Conservation (phyloP, 2,113 vertebrate species). For the Petroica traversi region DNA sequence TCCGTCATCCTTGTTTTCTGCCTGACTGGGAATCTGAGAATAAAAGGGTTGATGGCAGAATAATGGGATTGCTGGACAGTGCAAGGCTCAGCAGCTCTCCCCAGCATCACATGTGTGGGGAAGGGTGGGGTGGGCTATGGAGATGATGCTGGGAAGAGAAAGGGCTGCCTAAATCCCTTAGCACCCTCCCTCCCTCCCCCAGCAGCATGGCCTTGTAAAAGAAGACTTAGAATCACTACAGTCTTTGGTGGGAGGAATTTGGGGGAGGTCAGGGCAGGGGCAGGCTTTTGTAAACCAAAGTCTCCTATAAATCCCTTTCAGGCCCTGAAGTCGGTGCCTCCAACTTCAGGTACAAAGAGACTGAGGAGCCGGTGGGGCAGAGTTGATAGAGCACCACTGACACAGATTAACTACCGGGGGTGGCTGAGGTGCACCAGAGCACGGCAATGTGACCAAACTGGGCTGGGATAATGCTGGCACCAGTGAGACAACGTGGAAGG, state of each 20-base stretch:
- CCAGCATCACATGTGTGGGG: conserved; percentile 31
- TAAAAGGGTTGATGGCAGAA: conserved; percentile 74
- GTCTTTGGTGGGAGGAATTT: not conserved
- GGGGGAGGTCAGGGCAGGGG: conserved; percentile 13
- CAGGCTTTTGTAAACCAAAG: conserved; percentile 10
- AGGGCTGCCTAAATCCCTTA: not conserved
- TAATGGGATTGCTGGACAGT: conserved; percentile 56
- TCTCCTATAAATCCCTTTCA: not conserved
- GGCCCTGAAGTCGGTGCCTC: not conserved
- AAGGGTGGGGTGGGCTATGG: not conserved
- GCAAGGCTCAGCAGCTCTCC: conserved; percentile 71
- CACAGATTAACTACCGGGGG: not conserved
- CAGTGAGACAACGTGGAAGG: not conserved
- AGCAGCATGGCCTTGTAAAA: conserved; percentile 5
- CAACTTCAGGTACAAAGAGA: not conserved
- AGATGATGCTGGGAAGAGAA: conserved; percentile 31
- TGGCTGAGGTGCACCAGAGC: not conserved
- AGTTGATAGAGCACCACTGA: not conserved
- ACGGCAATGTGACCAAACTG: not conserved
- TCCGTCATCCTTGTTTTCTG: conserved; percentile 72
- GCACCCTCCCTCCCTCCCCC: conserved; percentile 2
- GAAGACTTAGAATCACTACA: conserved; percentile 9
- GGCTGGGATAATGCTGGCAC: not conserved
- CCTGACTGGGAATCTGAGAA: conserved; percentile 72
- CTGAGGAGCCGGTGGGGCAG: not conserved